phyloP scores from a whole-genome alignment of 1,140 invertebrate genomes.

The Euglossa dilemma region DNA sequence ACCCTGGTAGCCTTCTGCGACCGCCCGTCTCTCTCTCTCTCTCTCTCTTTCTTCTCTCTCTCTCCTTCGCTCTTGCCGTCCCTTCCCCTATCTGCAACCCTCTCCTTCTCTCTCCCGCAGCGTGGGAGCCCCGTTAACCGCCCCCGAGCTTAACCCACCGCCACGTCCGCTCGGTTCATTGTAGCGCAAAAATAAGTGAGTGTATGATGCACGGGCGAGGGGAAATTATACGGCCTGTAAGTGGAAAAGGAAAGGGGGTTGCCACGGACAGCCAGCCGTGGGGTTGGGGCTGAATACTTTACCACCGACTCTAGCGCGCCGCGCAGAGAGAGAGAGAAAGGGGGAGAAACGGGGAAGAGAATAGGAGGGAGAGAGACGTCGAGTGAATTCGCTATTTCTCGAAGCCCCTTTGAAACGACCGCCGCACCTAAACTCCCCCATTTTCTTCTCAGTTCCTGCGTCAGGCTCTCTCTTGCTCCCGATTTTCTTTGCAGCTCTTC shows the following conservation, averaged over 20 bases:
- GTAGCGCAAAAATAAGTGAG: conserved; percentile 79
- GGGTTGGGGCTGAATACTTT: conserved; percentile 58
- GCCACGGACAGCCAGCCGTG: conserved; percentile 59
- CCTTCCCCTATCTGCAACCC: not conserved
- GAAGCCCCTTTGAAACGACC: conserved; percentile 43
- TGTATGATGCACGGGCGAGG: conserved; percentile 76
- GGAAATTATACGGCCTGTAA: conserved; percentile 74
- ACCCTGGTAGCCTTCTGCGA: not conserved
- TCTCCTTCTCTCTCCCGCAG: conserved; percentile 1
- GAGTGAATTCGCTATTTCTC: conserved; percentile 53
- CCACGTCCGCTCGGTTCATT: conserved; percentile 70
- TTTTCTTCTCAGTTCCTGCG: not conserved
- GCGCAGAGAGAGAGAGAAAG: not conserved
- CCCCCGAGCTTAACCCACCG: conserved; percentile 64
- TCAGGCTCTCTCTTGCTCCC: not conserved
- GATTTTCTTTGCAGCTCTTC: not conserved
- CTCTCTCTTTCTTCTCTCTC: not conserved
- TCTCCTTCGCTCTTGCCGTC: not conserved
- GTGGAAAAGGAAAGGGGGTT: conserved; percentile 70
- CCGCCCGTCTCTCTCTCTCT: not conserved
- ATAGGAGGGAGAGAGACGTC: not conserved
- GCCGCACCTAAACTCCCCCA: conserved; percentile 1
- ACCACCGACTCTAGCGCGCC: not conserved
- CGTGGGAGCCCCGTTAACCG: conserved; percentile 50
- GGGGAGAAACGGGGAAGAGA: not conserved